A percentile compares a stretch with the other conserved stretches of the same genome.
phyloP scores from a whole-genome alignment of 2,797 vertebrate genomes.

The Pseudotriccus pelzelni region DNA sequence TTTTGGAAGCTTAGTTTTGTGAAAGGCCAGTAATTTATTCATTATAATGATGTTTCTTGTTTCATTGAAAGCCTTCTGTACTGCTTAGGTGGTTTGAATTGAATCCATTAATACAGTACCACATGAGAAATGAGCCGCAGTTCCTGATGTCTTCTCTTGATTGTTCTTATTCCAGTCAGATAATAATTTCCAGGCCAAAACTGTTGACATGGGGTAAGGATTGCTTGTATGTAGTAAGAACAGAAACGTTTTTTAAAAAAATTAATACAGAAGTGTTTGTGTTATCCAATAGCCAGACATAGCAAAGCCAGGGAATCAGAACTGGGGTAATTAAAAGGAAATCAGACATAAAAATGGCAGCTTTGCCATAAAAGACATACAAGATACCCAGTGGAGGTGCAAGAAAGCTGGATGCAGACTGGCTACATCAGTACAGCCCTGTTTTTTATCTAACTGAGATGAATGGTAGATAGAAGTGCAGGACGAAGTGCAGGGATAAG shows the following conservation, averaged over 20 bases:
- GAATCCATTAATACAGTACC: background rate
- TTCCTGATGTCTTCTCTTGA: background rate
- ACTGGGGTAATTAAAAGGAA: background rate
- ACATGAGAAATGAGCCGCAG: background rate
- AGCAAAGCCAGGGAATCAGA: background rate
- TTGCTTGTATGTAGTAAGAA: background rate
- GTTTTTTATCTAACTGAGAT: background rate
- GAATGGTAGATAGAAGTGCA: background rate
- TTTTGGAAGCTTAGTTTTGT: background rate
- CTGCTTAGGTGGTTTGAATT: background rate
- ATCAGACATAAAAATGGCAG: background rate
- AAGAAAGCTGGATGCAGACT: background rate
- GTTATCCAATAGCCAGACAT: background rate
- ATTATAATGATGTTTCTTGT: background rate
- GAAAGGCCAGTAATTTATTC: background rate
- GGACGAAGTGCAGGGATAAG: background rate
- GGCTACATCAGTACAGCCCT: background rate
- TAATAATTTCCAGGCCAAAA: background rate
- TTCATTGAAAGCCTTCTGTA: background rate
- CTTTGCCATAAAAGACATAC: background rate
- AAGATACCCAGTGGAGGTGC: background rate
- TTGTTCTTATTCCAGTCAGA: background rate
- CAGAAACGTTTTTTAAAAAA: background rate
- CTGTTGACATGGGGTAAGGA: background rate
- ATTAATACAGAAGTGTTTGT: background rate